Conservation (phyloP, 2,888 invertebrate species). For the Eledona agricola region DNA sequence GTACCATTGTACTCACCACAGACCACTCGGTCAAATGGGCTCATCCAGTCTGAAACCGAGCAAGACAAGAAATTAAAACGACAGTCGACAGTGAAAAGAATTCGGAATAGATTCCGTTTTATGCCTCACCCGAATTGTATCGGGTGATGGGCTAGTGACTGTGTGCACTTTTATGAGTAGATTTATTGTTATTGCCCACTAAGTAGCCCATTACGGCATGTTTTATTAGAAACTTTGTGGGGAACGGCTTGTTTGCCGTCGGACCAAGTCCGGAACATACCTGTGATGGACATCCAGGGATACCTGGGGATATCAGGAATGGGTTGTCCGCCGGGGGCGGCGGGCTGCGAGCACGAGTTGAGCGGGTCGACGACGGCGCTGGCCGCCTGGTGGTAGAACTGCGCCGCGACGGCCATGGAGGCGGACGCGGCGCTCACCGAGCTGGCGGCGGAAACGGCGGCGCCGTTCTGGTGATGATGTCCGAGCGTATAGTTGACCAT, state of each 20-base stretch:
- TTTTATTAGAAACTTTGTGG: slow-evolving; percentile 58
- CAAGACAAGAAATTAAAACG: slow-evolving; percentile 39
- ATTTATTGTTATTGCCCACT: slow-evolving; percentile 60
- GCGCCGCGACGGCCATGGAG: slow-evolving; percentile 71
- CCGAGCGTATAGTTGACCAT: slow-evolving; percentile 85
- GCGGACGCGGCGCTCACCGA: slow-evolving; percentile 80
- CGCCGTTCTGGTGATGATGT: slow-evolving; percentile 75
- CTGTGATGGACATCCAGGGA: slow-evolving; percentile 97
- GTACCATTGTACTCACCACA: slow-evolving; percentile 93
- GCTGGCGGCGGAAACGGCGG: slow-evolving; percentile 67
- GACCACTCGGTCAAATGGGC: slow-evolving; percentile 92
- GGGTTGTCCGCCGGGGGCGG: slow-evolving; percentile 79
- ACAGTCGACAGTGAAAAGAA: slow-evolving; percentile 19
- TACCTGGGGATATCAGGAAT: slow-evolving; percentile 93
- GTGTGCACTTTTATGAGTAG: slow-evolving; percentile 55
- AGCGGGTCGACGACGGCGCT: slow-evolving; percentile 84
- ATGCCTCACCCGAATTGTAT: slow-evolving; percentile 6
- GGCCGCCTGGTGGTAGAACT: slow-evolving; percentile 88
- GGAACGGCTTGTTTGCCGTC: slow-evolving; percentile 34
- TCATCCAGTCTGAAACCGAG: slow-evolving; percentile 91
- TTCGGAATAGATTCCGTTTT: slow-evolving; percentile 21
- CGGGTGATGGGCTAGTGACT: slow-evolving; percentile 39
- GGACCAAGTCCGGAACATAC: slow-evolving; percentile 61
- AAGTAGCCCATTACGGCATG: slow-evolving; percentile 59
- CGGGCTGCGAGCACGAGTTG: slow-evolving; percentile 77